Evolutionary conservation across 2,113 vertebrate species (phyloP).

Genomic region (Mastomys coucha): DNA sequence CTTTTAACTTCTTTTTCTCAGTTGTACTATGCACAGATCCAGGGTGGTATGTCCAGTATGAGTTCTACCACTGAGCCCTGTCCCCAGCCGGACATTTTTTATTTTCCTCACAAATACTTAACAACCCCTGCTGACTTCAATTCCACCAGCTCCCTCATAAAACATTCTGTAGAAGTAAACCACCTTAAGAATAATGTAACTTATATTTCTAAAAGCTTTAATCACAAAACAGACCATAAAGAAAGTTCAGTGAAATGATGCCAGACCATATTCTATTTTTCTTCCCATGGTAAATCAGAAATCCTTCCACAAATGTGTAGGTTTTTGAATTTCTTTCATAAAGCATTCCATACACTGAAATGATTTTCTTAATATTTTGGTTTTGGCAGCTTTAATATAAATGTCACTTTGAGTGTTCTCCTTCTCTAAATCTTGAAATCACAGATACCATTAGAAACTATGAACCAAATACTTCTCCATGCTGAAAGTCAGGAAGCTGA

Average conservation of each 20-base stretch:
- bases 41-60: not conserved
- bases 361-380: constrained; percentile 31
- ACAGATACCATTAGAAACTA: constrained; percentile 43
- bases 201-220: constrained; percentile 47
- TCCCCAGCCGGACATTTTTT: not conserved
- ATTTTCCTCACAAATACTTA: not conserved
- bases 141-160: not conserved
- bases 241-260: not conserved
- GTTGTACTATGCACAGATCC: not conserved
- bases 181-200: not conserved
- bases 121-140: not conserved
- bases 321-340: constrained; percentile 40
- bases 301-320: not conserved
- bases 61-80: not conserved
- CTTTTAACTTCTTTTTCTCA: not conserved
- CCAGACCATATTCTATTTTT: not conserved
- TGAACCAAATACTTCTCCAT: constrained; percentile 58
- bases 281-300: not conserved
- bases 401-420: constrained; percentile 47
- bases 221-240: constrained; percentile 7
- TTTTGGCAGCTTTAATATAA: constrained; percentile 66
- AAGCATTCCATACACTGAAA: constrained; percentile 28
- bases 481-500: constrained; percentile 48
- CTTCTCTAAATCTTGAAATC: constrained; percentile 58
- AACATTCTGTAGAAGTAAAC: not conserved